These are phyloP conservation scores for Boleophthalmus pectinirostris DNA, from an alignment of 2,113 vertebrate genomes.

Conservation along the genomic window DNA sequence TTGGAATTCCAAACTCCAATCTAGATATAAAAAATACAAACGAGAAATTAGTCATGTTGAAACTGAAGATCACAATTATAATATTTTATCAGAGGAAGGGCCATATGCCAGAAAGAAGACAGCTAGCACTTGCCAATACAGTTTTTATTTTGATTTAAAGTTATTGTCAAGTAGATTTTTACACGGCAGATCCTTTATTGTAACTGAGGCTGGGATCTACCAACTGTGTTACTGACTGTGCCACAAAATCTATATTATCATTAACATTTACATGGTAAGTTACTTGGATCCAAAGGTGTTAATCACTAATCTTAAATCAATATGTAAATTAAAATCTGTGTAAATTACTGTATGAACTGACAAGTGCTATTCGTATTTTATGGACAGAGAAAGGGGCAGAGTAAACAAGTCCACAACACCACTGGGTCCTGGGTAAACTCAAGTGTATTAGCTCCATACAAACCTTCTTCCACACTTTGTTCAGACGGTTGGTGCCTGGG, in stretches of 20 bases:
- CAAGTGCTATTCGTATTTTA: not conserved
- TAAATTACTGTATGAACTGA: not conserved
- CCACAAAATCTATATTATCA: no score
- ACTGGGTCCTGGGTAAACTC: constrained; percentile 27
- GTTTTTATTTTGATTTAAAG: no score
- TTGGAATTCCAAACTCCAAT: constrained; percentile 97
- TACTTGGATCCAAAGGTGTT: no score
- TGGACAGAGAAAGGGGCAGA: constrained; percentile 7
- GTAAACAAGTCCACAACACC: not conserved
- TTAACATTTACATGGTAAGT: no score
- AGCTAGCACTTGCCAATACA: not conserved
- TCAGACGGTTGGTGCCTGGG: constrained; percentile 81
- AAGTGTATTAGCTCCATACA: constrained; percentile 72
- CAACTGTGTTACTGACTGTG: no score
- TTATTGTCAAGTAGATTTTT: no score
- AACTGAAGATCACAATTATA: not conserved
- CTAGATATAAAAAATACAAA: constrained; percentile 62
- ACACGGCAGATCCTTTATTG: no score
- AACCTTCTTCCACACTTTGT: constrained; percentile 98
- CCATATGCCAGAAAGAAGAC: not conserved
- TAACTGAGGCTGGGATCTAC: no score
- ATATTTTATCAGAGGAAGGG: not conserved
- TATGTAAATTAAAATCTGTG: no score
- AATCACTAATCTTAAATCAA: not conserved
- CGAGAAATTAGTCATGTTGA: not conserved